Percentiles rank a stretch among this genome's conserved stretches.
Conservation (phyloP, 2,888 invertebrate genomes). For the Epiblema foenella region DNA sequence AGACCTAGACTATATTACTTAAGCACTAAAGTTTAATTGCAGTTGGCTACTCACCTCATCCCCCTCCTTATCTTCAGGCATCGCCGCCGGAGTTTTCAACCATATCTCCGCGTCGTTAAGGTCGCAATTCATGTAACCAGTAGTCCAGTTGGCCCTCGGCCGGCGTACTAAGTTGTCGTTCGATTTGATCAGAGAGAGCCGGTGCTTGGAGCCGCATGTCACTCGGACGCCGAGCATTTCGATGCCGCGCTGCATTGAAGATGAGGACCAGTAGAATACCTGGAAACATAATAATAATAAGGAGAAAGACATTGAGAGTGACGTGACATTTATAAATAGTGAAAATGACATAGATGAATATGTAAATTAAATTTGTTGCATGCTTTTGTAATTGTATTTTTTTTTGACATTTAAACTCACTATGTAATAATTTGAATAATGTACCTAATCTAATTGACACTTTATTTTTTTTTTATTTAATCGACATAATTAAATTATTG, state of each 20-base stretch:
- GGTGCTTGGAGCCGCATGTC: conserved; percentile 92
- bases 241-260: conserved; percentile 96
- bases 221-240: conserved; percentile 93
- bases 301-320: too few species aligned
- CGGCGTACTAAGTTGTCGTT: conserved; percentile 94
- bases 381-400: too few species aligned
- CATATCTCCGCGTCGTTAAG: conserved; percentile 96
- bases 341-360: too few species aligned
- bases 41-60: conserved; percentile 52
- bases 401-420: too few species aligned
- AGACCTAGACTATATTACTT: background rate
- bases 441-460: too few species aligned
- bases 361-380: too few species aligned
- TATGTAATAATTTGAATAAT: too few species aligned
- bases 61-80: conserved; percentile 57
- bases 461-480: too few species aligned
- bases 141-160: conserved; percentile 95
- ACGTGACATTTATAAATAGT: too few species aligned
- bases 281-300: conserved; percentile 49
- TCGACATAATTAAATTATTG: too few species aligned
- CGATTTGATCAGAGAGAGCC: conserved; percentile 88
- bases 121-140: conserved; percentile 97
- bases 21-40: background rate
- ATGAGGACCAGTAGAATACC: conserved; percentile 99
- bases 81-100: conserved; percentile 90